These are phyloP conservation scores for Asbolus verrucosus DNA, from an alignment of 1,140 invertebrate species.

Conservation along the genomic window DNA sequence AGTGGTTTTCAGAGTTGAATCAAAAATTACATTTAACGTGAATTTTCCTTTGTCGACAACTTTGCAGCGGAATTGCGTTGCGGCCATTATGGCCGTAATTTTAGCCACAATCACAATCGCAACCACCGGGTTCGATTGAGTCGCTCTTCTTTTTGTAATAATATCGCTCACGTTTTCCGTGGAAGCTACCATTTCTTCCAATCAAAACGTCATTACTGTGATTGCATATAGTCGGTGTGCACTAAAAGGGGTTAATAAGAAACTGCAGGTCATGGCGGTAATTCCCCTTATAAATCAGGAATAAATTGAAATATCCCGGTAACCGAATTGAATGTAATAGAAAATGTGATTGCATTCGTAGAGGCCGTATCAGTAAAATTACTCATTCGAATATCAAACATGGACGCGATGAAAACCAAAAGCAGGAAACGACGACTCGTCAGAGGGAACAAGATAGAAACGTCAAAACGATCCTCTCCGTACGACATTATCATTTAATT, in stretches of 20 bases:
- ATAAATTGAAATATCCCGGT: conserved; percentile 30
- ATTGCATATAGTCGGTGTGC: conserved; percentile 6
- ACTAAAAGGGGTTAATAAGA: conserved; percentile 35
- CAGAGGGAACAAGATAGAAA: no score
- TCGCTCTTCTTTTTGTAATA: neutral
- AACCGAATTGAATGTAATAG: neutral
- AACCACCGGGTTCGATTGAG: no score
- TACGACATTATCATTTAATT: neutral
- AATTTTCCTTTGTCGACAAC: no score
- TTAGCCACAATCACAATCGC: no score
- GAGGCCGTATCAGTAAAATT: no score
- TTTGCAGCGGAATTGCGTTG: no score
- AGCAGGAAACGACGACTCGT: conserved; percentile 3
- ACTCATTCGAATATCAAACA: no score
- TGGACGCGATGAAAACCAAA: no score
- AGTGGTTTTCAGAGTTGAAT: no score
- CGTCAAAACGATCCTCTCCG: no score
- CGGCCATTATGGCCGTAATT: no score
- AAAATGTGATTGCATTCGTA: conserved; percentile 6
- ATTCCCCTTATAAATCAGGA: conserved; percentile 8
- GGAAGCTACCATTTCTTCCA: neutral
- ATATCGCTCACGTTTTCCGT: conserved; percentile 22
- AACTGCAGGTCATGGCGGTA: conserved; percentile 17
- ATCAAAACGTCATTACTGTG: conserved; percentile 18
- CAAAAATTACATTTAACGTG: no score